Conservation (phyloP, 2,113 vertebrate genomes). For the Asarcornis scutulata region DNA sequence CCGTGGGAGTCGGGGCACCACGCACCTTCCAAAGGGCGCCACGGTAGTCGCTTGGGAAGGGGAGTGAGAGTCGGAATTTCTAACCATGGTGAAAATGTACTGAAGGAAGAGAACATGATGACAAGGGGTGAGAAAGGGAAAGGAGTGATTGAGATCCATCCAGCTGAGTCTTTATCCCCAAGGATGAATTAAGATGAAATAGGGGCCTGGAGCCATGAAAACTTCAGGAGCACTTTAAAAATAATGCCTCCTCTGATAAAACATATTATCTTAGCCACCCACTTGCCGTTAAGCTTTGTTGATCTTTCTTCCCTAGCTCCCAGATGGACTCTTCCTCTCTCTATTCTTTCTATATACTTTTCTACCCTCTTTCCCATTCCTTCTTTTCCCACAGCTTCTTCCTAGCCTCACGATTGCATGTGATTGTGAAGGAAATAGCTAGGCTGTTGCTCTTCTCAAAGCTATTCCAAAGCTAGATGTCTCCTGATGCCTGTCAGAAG, state of each 20-base stretch:
- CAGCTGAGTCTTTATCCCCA: conserved; percentile 67
- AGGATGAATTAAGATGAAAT: conserved; percentile 68
- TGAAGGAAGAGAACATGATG: conserved; percentile 69
- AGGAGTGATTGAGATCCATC: conserved; percentile 60
- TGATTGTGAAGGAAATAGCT: not conserved
- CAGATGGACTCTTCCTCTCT: not conserved
- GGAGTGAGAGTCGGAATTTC: conserved; percentile 69
- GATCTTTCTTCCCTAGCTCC: conserved; percentile 12
- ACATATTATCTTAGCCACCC: not conserved
- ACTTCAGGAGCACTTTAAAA: conserved; percentile 62
- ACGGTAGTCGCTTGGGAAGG: conserved; percentile 66
- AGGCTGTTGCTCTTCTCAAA: not conserved
- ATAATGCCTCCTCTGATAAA: conserved; percentile 26
- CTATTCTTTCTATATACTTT: not conserved
- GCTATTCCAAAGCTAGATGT: not conserved
- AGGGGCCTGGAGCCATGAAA: conserved; percentile 24
- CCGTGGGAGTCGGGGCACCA: conserved; percentile 70
- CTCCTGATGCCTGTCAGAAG: not conserved
- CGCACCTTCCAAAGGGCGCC: conserved; percentile 71
- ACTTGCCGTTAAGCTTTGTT: conserved; percentile 15
- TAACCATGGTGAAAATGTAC: conserved; percentile 69
- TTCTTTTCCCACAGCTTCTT: not conserved
- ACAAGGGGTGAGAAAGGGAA: conserved; percentile 69
- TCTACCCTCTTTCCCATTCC: not conserved
- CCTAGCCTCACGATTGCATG: not conserved